phyloP scores from a whole-genome alignment of 2,113 vertebrate genomes.

The Tetrax tetrax region DNA sequence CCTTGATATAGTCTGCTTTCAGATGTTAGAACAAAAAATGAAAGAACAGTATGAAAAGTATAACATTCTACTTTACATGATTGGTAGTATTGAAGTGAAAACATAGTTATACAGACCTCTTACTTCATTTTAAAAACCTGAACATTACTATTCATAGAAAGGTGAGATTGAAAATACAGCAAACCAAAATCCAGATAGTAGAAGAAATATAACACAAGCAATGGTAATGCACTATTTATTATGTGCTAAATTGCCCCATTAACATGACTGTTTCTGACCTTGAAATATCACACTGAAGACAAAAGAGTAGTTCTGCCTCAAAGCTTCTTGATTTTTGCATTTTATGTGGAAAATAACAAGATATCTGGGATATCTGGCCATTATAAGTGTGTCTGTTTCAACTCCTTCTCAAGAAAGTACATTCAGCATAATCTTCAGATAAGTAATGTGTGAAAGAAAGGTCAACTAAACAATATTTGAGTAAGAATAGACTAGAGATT shows the following conservation, averaged over 20 bases:
- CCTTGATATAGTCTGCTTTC: neutral
- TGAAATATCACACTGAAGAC: conserved; percentile 19
- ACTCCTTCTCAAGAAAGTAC: neutral
- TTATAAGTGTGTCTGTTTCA: neutral
- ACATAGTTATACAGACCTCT: neutral
- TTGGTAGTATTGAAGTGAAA: neutral
- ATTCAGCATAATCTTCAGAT: conserved; percentile 23
- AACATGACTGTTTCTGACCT: conserved; percentile 12
- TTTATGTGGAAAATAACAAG: neutral
- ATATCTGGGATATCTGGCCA: neutral
- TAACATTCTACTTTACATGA: neutral
- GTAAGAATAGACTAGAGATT: neutral
- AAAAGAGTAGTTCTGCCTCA: neutral
- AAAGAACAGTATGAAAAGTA: neutral
- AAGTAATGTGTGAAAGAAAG: conserved; percentile 27
- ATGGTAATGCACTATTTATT: neutral
- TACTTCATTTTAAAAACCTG: conserved; percentile 11
- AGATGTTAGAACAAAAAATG: neutral
- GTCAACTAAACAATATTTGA: conserved; percentile 32
- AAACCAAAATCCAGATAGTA: conserved; percentile 1
- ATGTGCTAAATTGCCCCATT: neutral
- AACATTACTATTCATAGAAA: conserved; percentile 28
- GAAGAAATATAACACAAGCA: neutral
- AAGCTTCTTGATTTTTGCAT: neutral
- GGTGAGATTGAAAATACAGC: neutral